Conservation (phyloP, 1,140 invertebrate species). For the Megalopta genalis region DNA sequence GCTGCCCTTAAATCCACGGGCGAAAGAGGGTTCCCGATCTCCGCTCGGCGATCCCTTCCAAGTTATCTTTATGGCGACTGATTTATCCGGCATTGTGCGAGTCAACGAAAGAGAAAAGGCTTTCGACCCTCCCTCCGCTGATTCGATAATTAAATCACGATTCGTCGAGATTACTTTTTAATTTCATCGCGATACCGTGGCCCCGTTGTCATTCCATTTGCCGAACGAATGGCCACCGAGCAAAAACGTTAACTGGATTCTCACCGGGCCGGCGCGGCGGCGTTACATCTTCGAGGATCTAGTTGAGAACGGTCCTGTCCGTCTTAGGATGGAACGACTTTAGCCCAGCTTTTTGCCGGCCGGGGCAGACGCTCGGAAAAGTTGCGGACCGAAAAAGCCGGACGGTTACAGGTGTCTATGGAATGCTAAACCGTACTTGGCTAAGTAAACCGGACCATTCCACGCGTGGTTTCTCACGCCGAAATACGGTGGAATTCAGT, state of each 20-base stretch:
- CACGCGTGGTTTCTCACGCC: conserved; percentile 8
- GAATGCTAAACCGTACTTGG: conserved; percentile 5
- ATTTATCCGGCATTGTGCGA: conserved; percentile 15
- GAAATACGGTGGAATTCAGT: neutral
- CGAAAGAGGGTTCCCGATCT: conserved; percentile 2
- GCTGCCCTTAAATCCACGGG: neutral
- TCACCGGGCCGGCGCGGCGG: too few relatives aligned
- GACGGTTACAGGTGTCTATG: neutral
- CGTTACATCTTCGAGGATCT: conserved; percentile 1
- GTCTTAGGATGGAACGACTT: neutral
- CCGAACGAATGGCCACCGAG: neutral
- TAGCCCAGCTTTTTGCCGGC: neutral
- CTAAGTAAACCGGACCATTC: neutral
- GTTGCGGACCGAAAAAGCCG: too few relatives aligned
- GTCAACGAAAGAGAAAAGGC: neutral
- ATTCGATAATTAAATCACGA: conserved; percentile 22
- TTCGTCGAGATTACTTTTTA: conserved; percentile 6
- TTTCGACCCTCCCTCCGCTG: neutral
- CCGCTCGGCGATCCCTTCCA: neutral
- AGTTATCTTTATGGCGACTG: neutral
- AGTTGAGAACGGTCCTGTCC: neutral
- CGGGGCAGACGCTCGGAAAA: neutral
- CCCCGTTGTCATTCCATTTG: neutral
- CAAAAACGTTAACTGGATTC: conserved; percentile 31
- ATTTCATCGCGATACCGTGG: conserved; percentile 5